Conservation (phyloP, 2,888 invertebrate species). For the Parnassius apollo region DNA sequence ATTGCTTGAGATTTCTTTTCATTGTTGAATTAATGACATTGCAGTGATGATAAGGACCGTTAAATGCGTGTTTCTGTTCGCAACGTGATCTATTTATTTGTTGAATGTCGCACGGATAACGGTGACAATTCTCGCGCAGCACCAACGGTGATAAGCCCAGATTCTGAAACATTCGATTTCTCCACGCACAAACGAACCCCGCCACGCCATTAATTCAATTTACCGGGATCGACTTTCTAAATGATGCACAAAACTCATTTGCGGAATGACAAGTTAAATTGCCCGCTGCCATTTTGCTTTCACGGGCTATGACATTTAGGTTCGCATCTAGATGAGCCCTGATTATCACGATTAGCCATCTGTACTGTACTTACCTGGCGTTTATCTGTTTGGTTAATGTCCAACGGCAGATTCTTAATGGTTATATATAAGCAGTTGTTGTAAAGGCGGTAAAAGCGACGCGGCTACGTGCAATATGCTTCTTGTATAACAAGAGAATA, state of each 20-base stretch:
- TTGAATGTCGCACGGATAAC: constrained; percentile 8
- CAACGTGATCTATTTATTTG: background rate
- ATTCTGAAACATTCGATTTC: constrained; percentile 33
- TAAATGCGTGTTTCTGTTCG: background rate
- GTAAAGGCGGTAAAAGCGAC: constrained; percentile 16
- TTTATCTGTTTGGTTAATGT: constrained; percentile 50
- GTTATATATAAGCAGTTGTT: constrained; percentile 30
- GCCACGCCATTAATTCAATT: constrained; percentile 56
- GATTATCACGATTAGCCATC: constrained; percentile 55
- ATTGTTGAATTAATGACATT: too few species aligned
- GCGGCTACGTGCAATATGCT: constrained; percentile 31
- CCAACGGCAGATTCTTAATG: constrained; percentile 40
- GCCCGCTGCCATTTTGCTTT: constrained; percentile 53
- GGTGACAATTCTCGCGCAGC: constrained; percentile 20
- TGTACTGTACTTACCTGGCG: constrained; percentile 43
- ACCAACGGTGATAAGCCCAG: constrained; percentile 23
- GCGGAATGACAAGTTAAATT: constrained; percentile 70
- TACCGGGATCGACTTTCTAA: constrained; percentile 68
- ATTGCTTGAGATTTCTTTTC: background rate
- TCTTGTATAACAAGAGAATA: constrained; percentile 32
- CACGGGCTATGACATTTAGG: constrained; percentile 57
- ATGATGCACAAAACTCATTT: constrained; percentile 75
- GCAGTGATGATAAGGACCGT: too few species aligned
- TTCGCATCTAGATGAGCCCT: constrained; percentile 58
- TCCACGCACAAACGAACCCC: constrained; percentile 34